Evolutionary conservation across 2,888 invertebrate species (phyloP), one percentile per base, ranked within the genome.

Genomic region (Smittia sp.): DNA sequence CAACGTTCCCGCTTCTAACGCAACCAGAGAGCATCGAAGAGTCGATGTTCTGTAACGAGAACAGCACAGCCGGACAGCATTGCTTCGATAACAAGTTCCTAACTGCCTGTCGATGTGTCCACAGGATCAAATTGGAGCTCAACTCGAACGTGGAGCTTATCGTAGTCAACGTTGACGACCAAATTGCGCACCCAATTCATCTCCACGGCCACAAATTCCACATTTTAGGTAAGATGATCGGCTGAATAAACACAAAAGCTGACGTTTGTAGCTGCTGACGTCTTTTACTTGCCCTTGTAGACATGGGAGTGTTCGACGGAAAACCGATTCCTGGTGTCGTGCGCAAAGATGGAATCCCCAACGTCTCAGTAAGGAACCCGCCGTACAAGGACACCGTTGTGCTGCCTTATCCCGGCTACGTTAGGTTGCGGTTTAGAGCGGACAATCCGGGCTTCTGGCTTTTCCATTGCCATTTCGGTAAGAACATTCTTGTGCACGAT

Each of bases 1-100:
- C 94, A 0, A 86, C 90, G 1, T 90, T 90, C 0, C 93, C 94
- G 0, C 83, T 92, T 52, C 83, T 94, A 75, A 91, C 92, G 1
- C 93, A 94, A 79, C 77, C 77, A 7, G 75, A 75, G 41, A 76
- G 78, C 75, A 78, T 81, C 74, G 77, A 79, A 74, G 79, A 79
- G 74, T 76, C 76, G 24, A 73, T 78, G 69, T 82, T 78, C 76
- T 79, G 81, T 67, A 77, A 79, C 76, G 77, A 76, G 58, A 25
- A 68, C 1, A 74, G 13, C 6, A 72, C 72, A 38, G 15, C 32
- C 7, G 72, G 72, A 13, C 24, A 72, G n/a, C 54, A 54, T n/a
- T 72, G 72, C 22, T 22, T 54, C 18, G 62, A 39, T 15, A 72
- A 72, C 39, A 54, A 54, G 20, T 62, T 75, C 46, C 74, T 75